A percentile compares a stretch with the other conserved stretches of the same genome.
Evolutionary conservation across 2,113 vertebrate genomes (phyloP).

Genomic region (Balaenoptera acutorostrata): DNA sequence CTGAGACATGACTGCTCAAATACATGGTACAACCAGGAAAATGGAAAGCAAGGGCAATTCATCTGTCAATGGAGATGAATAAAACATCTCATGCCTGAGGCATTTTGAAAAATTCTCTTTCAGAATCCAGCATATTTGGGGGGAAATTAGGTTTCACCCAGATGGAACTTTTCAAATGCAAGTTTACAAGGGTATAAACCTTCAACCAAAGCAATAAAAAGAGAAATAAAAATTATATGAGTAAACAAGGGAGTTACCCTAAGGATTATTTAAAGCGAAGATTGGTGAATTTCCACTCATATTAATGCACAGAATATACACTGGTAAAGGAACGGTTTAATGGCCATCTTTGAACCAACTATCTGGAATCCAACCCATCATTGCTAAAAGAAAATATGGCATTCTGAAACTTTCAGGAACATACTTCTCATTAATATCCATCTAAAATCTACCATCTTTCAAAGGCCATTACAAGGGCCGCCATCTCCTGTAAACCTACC

Average conservation of each 20-base stretch:
- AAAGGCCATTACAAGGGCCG: not conserved
- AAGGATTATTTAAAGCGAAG: not conserved
- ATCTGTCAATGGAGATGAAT: conserved; percentile 39
- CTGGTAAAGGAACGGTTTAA: not conserved
- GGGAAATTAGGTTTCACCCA: not conserved
- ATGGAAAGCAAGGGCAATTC: not conserved
- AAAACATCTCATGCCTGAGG: not conserved
- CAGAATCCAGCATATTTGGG: not conserved
- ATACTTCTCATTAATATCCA: not conserved
- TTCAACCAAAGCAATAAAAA: conserved; percentile 17
- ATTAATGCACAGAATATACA: not conserved
- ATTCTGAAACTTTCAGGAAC: not conserved
- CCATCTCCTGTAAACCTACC: not conserved
- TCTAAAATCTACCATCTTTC: not conserved
- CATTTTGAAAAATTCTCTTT: conserved; percentile 16
- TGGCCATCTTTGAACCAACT: not conserved
- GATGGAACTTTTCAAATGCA: conserved; percentile 18
- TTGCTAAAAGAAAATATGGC: not conserved
- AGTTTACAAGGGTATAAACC: not conserved
- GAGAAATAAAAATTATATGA: conserved; percentile 10
- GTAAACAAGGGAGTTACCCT: not conserved
- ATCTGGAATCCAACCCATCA: not conserved
- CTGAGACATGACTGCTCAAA: conserved; percentile 1
- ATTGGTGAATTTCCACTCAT: not conserved
- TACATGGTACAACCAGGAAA: conserved; percentile 36